Conservation (phyloP, 2,797 vertebrate genomes). For the Morus bassanus region DNA sequence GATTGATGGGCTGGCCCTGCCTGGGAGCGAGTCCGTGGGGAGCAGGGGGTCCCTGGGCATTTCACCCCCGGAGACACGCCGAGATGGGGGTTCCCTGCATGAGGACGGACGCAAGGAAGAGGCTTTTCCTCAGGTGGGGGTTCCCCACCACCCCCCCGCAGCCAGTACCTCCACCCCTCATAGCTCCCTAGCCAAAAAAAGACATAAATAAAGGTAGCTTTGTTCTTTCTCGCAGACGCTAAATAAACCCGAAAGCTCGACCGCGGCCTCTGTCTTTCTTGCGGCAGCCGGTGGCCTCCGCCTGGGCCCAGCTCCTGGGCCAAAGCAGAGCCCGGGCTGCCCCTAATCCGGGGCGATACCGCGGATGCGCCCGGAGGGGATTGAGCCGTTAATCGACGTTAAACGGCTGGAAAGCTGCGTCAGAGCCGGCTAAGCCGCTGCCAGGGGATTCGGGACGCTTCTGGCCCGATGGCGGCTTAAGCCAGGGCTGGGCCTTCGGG, state of each 20-base stretch:
- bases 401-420: not conserved
- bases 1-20: accelerated
- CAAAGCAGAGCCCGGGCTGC: not conserved
- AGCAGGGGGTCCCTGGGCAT: accelerated
- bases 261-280: not conserved
- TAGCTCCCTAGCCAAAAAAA: not conserved
- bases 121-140: not conserved
- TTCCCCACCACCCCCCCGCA: accelerated
- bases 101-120: accelerated
- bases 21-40: accelerated
- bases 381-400: not conserved
- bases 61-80: accelerated
- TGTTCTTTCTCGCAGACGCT: not conserved
- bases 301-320: not conserved
- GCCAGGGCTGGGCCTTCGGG: accelerated
- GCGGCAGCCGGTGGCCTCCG: accelerated
- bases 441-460: not conserved
- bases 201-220: not conserved
- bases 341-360: not conserved
- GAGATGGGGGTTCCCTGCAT: accelerated
- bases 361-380: not conserved
- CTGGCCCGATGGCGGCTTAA: not conserved
- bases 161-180: accelerated
- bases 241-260: not conserved
- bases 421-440: not conserved